Percentiles rank a stretch among this genome's conserved stretches.
Evolutionary conservation across 2,888 invertebrate species (phyloP).

Genomic region (Heliconius ismenius): DNA sequence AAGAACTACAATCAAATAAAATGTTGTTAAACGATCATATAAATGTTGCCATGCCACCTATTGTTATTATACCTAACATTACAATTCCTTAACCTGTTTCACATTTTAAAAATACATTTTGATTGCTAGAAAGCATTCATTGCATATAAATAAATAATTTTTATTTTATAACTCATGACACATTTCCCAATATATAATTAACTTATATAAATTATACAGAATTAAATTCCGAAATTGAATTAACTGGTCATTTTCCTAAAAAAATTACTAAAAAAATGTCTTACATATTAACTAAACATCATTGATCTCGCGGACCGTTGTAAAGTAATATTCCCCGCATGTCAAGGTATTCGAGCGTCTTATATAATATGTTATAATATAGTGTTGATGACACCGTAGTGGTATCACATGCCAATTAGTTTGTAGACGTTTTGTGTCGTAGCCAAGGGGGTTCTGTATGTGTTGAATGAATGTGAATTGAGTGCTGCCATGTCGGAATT

Average conservation of each 20-base stretch:
- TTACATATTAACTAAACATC: not conserved
- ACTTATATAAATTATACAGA: too few relatives aligned
- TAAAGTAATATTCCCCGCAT: constrained; percentile 28
- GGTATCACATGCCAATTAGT: constrained; percentile 69
- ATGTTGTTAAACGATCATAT: not conserved
- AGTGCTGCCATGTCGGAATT: constrained; percentile 60
- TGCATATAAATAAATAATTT: not conserved
- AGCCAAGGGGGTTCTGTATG: constrained; percentile 80
- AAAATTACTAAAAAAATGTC: too few relatives aligned
- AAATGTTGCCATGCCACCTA: not conserved
- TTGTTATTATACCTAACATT: not conserved
- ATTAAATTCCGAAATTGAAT: too few relatives aligned
- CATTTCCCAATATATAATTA: too few relatives aligned
- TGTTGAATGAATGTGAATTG: constrained; percentile 62
- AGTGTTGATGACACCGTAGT: constrained; percentile 63
- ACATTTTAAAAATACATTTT: not conserved
- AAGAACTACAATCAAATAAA: not conserved
- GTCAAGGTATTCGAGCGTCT: constrained; percentile 30
- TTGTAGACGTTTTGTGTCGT: constrained; percentile 78
- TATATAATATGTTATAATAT: constrained; percentile 37
- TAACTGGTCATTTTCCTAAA: too few relatives aligned
- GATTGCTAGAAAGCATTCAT: not conserved
- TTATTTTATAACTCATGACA: too few relatives aligned
- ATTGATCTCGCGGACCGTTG: constrained; percentile 20
- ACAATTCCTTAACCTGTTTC: not conserved